Conservation (phyloP, 2,797 vertebrate species). For the Mus minutoides region DNA sequence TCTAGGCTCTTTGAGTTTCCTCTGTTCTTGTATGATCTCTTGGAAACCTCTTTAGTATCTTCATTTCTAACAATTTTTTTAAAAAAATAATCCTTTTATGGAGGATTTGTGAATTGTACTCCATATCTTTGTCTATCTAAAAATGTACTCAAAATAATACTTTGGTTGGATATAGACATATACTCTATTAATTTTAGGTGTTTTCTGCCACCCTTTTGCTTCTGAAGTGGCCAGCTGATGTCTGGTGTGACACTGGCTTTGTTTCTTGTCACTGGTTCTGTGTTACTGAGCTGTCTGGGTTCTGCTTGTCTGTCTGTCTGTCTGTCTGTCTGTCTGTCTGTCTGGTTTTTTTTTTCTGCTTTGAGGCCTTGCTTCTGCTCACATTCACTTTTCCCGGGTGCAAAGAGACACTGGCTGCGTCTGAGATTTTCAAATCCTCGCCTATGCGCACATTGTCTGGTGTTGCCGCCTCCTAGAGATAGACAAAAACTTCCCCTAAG, state of each 20-base stretch:
- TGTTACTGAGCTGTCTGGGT: background rate
- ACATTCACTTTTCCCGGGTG: background rate
- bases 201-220: background rate
- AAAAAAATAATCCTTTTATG: background rate
- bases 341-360: background rate
- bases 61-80: background rate
- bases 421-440: background rate
- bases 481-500: background rate
- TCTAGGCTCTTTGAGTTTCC: background rate
- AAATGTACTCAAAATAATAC: background rate
- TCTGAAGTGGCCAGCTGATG: background rate
- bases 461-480: background rate
- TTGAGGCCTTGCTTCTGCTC: background rate
- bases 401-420: background rate
- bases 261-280: background rate
- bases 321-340: background rate
- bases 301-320: background rate
- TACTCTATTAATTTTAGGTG: background rate
- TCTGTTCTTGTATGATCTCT: background rate
- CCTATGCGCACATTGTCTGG: background rate
- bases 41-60: background rate
- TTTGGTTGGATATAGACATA: constrained; percentile 20
- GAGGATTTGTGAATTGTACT: background rate
- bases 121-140: background rate
- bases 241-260: background rate